Evolutionary conservation across 2,113 vertebrate species (phyloP).

Genomic region (Agapornis roseicollis): DNA sequence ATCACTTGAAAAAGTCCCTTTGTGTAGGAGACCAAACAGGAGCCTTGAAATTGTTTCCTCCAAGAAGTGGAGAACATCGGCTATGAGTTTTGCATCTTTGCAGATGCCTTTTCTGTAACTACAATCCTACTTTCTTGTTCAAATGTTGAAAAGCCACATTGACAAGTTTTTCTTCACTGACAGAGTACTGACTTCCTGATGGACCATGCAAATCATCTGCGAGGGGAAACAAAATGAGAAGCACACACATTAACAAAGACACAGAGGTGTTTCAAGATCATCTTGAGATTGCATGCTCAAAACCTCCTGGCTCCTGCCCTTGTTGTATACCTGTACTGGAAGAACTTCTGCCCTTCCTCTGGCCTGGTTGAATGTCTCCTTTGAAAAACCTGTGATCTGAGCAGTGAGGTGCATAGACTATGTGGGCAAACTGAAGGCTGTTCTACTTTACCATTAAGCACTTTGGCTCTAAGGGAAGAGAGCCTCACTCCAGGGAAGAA

Average conservation of each 20-base stretch:
- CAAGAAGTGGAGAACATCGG: neutral
- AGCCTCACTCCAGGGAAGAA: neutral
- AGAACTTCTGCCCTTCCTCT: neutral
- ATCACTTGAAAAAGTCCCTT: neutral
- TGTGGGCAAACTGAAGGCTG: neutral
- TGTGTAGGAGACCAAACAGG: neutral
- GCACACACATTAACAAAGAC: fast-evolving
- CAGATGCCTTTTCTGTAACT: neutral
- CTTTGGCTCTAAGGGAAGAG: neutral
- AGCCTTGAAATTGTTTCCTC: neutral
- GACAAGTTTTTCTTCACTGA: neutral
- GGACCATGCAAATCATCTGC: neutral
- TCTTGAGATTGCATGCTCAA: neutral
- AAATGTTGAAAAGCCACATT: neutral
- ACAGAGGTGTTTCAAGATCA: neutral
- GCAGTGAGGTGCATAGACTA: neutral
- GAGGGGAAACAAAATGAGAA: neutral
- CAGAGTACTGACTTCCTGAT: neutral
- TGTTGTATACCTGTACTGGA: fast-evolving
- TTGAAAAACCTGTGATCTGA: neutral
- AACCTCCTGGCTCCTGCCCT: neutral
- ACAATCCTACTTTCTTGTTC: neutral
- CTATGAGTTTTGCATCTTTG: neutral
- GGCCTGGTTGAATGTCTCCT: neutral
- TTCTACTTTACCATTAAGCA: neutral